A percentile compares a stretch with the other conserved stretches of the same genome.
Conservation (phyloP, 2,797 vertebrate genomes). For the Pagetopsis macropterus region DNA sequence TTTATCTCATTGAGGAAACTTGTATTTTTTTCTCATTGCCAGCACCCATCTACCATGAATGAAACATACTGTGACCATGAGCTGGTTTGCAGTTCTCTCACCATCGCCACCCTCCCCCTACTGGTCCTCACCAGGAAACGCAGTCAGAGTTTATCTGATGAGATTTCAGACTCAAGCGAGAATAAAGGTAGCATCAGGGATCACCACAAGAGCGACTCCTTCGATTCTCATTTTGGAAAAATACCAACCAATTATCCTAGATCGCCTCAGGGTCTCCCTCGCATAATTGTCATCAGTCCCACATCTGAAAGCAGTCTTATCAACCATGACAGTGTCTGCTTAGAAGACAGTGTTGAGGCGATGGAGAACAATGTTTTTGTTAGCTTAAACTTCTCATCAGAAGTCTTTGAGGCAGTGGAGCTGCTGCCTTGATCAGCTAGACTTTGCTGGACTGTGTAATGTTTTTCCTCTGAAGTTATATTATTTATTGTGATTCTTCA, state of each 20-base stretch:
- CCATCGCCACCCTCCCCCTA: slow-evolving; percentile 74
- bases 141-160: slow-evolving; percentile 68
- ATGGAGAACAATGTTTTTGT: slow-evolving; percentile 63
- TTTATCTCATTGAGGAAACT: background rate
- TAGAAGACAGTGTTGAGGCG: slow-evolving; percentile 57
- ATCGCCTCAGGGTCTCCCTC: slow-evolving; percentile 69
- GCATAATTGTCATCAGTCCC: slow-evolving; percentile 85
- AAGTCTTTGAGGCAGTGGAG: slow-evolving; percentile 85
- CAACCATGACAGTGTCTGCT: slow-evolving; percentile 53
- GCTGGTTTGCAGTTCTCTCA: slow-evolving; percentile 78
- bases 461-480: background rate
- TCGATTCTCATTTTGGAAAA: slow-evolving; percentile 50
- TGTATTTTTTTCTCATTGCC: slow-evolving; percentile 11
- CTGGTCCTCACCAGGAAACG: slow-evolving; percentile 64
- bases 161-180: slow-evolving; percentile 26
- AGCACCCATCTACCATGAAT: slow-evolving; percentile 56
- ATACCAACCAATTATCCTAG: background rate
- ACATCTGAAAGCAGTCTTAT: slow-evolving; percentile 84
- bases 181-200: slow-evolving; percentile 11
- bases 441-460: background rate
- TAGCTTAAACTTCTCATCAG: slow-evolving; percentile 80
- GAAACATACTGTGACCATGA: slow-evolving; percentile 67
- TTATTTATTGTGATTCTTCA: slow-evolving; percentile 3
- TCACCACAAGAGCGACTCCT: slow-evolving; percentile 57
- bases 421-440: slow-evolving; percentile 66